phyloP scores from a whole-genome alignment of 2,113 vertebrate genomes.

The Edolisoma coerulescens region DNA sequence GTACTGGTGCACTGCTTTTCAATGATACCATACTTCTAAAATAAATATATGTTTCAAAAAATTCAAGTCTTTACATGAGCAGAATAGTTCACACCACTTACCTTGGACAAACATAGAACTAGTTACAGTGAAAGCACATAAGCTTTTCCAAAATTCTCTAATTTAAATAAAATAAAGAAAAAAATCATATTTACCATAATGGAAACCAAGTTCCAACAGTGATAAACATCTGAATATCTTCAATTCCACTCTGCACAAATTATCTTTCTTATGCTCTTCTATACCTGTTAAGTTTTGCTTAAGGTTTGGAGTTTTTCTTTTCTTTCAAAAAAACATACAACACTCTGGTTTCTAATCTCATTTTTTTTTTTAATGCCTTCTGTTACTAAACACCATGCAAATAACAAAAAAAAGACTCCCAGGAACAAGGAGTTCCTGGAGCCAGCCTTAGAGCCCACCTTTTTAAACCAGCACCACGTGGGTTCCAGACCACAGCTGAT shows the following conservation, averaged over 20 bases:
- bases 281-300: not conserved
- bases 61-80: not conserved
- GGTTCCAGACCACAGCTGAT: not conserved
- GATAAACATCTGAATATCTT: not conserved
- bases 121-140: not conserved
- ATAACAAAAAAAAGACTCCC: not conserved
- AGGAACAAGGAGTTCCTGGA: not conserved
- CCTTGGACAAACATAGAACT: not conserved
- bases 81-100: not conserved
- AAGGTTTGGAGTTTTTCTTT: not conserved
- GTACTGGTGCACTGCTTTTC: not conserved
- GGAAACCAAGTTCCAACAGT: not conserved
- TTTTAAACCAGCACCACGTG: not conserved
- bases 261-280: not conserved
- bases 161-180: not conserved
- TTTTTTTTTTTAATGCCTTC: not conserved
- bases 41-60: not conserved
- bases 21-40: not conserved
- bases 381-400: not conserved
- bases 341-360: not conserved
- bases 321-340: not conserved
- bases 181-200: not conserved
- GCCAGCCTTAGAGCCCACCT: not conserved
- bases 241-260: not conserved
- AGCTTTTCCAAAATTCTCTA: not conserved